A percentile compares a stretch with the other conserved stretches of the same genome.
Conservation (phyloP, 2,113 vertebrate species). For the Neofelis nebulosa region DNA sequence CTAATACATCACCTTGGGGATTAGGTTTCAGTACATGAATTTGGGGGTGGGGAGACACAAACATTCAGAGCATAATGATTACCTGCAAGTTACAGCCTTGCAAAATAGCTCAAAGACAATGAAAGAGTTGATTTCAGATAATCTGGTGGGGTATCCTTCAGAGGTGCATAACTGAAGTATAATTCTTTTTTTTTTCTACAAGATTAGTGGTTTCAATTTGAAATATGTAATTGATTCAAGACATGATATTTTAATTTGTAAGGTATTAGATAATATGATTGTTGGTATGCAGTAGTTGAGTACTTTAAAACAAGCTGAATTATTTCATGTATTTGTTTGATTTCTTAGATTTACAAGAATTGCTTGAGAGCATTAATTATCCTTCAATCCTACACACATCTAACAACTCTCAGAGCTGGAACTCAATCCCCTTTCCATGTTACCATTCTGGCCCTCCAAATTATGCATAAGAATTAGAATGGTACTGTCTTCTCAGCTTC, state of each 20-base stretch:
- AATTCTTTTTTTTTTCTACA: background rate
- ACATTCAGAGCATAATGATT: background rate
- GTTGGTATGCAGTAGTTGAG: background rate
- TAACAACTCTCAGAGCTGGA: background rate
- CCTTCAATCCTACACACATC: background rate
- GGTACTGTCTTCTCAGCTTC: background rate
- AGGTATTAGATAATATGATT: background rate
- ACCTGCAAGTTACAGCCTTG: background rate
- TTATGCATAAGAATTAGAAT: background rate
- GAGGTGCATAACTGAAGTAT: background rate
- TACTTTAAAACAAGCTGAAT: background rate
- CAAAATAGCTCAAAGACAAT: background rate
- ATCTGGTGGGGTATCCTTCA: background rate
- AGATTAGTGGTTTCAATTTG: background rate
- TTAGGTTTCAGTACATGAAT: background rate
- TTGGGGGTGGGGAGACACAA: background rate
- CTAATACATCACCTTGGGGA: background rate
- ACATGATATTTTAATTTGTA: background rate
- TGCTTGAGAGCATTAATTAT: background rate
- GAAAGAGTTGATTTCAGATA: background rate
- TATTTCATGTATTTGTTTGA: slow-evolving; percentile 15
- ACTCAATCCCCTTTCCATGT: background rate
- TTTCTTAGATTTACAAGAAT: background rate
- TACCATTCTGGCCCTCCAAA: background rate
- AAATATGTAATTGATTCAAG: background rate